These are phyloP conservation scores for Helicoverpa armigera DNA, from an alignment of 1,140 invertebrate species.

Conservation along the genomic window DNA sequence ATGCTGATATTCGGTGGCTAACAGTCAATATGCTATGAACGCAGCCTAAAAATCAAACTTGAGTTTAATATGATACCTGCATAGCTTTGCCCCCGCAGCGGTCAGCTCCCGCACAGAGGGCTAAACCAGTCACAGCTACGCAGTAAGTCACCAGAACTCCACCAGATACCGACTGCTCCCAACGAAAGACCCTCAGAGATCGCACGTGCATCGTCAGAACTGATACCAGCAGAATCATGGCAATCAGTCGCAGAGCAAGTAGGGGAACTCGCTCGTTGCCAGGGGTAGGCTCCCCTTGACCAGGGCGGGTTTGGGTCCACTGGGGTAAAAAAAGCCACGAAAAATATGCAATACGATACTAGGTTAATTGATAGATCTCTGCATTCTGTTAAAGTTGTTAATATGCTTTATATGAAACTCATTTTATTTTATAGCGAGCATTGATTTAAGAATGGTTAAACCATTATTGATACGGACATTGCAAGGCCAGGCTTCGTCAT, in stretches of 20 bases:
- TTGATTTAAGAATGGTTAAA: too few relatives aligned
- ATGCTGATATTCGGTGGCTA: too few relatives aligned
- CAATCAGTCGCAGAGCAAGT: constrained; percentile 60
- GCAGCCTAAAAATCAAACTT: neutral
- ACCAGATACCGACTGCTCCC: constrained; percentile 73
- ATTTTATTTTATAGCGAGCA: too few relatives aligned
- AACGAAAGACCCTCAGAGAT: constrained; percentile 70
- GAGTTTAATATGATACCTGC: constrained; percentile 58
- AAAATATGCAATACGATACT: too few relatives aligned
- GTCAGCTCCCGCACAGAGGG: constrained; percentile 61
- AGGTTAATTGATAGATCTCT: too few relatives aligned
- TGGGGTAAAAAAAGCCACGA: too few relatives aligned
- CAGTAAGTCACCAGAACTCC: constrained; percentile 71
- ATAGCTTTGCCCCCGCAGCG: constrained; percentile 57
- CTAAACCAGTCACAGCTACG: constrained; percentile 61
- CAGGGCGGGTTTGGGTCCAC: too few relatives aligned
- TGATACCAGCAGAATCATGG: constrained; percentile 61
- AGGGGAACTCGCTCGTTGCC: constrained; percentile 29
- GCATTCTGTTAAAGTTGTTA: too few relatives aligned
- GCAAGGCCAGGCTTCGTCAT: too few relatives aligned
- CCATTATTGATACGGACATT: too few relatives aligned
- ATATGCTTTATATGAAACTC: too few relatives aligned
- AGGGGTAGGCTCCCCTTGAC: too few relatives aligned
- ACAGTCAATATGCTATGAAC: neutral
- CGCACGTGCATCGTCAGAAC: constrained; percentile 68